These are phyloP conservation scores for Solen grandis DNA, from an alignment of 1,140 invertebrate genomes.

Conservation along the genomic window DNA sequence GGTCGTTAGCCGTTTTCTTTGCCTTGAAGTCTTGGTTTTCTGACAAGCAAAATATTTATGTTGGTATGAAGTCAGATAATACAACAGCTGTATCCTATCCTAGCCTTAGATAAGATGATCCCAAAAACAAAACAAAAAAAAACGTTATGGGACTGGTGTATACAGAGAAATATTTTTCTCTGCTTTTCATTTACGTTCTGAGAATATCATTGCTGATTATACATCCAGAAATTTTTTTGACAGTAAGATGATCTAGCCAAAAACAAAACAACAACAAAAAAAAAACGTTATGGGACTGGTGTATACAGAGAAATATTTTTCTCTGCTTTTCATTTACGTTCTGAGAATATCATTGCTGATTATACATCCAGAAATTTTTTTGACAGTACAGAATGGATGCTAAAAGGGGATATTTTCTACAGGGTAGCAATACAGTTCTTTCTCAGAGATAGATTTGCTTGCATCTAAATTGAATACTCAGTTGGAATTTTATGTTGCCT, in stretches of 20 bases:
- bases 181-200: not conserved
- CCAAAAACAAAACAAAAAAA: too few relatives aligned
- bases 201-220: conserved; percentile 28
- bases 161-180: conserved; percentile 25
- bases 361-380: conserved; percentile 10
- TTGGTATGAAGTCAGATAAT: too few relatives aligned
- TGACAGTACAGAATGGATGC: conserved; percentile 22
- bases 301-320: conserved; percentile 16
- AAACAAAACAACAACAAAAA: too few relatives aligned
- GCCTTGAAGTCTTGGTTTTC: not conserved
- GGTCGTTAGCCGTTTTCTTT: not conserved
- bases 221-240: not conserved
- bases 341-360: conserved; percentile 6
- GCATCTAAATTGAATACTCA: conserved; percentile 15
- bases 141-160: conserved; percentile 31
- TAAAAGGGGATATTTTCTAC: too few relatives aligned
- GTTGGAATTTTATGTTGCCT: conserved; percentile 12
- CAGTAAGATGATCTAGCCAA: too few relatives aligned
- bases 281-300: too few relatives aligned
- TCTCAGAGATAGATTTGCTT: conserved; percentile 17
- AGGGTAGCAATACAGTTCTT: too few relatives aligned
- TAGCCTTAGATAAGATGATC: too few relatives aligned
- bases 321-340: conserved; percentile 14
- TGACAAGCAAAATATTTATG: too few relatives aligned
- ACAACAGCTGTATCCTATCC: too few relatives aligned